These are phyloP conservation scores for Encarsia formosa DNA, from an alignment of 2,888 invertebrate genomes.

Conservation along the genomic window DNA sequence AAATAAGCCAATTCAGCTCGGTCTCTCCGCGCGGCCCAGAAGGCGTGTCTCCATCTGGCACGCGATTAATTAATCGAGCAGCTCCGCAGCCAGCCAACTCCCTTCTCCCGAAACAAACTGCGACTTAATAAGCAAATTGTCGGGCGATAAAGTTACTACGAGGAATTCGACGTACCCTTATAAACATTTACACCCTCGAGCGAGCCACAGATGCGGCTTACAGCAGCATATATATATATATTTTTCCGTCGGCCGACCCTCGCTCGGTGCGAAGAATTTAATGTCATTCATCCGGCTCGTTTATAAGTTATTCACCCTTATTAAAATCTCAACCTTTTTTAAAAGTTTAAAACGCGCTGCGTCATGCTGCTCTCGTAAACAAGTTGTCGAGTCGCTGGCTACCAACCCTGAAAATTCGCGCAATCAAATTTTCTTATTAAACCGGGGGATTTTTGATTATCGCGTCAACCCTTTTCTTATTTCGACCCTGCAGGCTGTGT, in stretches of 20 bases:
- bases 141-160: constrained; percentile 43
- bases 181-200: constrained; percentile 48
- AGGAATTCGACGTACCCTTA: too few relatives aligned
- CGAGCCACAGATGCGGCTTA: constrained; percentile 51
- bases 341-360: constrained; percentile 34
- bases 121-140: constrained; percentile 53
- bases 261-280: constrained; percentile 35
- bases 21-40: not conserved
- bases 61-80: constrained; percentile 28
- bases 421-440: constrained; percentile 20
- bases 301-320: constrained; percentile 39
- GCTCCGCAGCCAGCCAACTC: constrained; percentile 41
- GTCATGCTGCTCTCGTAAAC: constrained; percentile 33
- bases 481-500: too few relatives aligned
- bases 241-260: not conserved
- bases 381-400: constrained; percentile 22
- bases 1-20: too few relatives aligned
- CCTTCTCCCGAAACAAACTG: constrained; percentile 49
- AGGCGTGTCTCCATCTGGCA: constrained; percentile 48
- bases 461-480: not conserved
- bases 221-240: constrained; percentile 23
- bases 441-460: constrained; percentile 2
- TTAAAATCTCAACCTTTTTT: constrained; percentile 46
- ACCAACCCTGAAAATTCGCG: too few relatives aligned
- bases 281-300: constrained; percentile 45